A percentile compares a stretch with the other conserved stretches of the same genome.
Evolutionary conservation across 2,797 vertebrate genomes (phyloP).

Genomic region (Enteromius treurensis): DNA sequence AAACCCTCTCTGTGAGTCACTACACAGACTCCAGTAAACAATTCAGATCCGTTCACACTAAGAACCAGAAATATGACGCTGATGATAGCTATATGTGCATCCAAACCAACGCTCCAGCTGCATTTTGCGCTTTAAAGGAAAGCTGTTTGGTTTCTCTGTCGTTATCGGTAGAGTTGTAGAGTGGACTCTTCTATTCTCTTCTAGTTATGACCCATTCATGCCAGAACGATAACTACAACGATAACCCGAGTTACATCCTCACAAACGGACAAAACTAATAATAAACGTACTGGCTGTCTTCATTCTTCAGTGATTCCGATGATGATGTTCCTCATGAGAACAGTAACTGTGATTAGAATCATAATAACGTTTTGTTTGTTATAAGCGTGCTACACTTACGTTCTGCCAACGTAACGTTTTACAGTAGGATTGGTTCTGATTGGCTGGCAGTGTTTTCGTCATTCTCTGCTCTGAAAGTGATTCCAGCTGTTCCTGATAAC

Average conservation of each 20-base stretch:
- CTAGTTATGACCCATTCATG: neutral
- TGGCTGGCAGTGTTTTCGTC: neutral
- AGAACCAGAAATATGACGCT: neutral
- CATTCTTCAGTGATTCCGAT: too few relatives aligned
- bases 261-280: neutral
- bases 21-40: neutral
- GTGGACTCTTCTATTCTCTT: neutral
- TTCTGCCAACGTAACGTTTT: neutral
- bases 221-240: neutral
- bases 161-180: neutral
- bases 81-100: neutral
- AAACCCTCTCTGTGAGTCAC: neutral
- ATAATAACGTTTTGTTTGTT: neutral
- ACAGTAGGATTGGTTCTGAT: neutral
- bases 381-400: neutral
- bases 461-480: neutral
- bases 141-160: neutral
- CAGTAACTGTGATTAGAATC: too few relatives aligned
- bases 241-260: neutral
- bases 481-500: neutral
- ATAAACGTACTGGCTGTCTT: too few relatives aligned
- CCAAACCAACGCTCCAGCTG: neutral
- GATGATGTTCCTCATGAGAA: too few relatives aligned
- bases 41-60: neutral
- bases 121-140: too few relatives aligned